phyloP scores from a whole-genome alignment of 1,140 invertebrate genomes.

The Aphelinus certus region DNA sequence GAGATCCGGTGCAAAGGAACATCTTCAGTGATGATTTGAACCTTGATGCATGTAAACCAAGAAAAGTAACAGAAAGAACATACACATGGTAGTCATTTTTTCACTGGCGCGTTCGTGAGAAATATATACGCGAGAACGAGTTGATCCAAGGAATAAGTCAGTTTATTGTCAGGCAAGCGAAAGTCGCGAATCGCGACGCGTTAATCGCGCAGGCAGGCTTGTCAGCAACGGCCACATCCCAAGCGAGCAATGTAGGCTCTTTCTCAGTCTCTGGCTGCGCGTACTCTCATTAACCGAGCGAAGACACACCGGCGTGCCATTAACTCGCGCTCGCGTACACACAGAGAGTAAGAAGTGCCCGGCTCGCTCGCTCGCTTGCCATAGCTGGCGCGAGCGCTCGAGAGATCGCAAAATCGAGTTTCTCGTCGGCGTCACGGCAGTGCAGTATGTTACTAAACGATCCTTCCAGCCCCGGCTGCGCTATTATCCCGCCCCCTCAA shows the following conservation, averaged over 20 bases:
- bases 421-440: conserved; percentile 51
- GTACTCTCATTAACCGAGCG: conserved; percentile 12
- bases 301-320: background rate
- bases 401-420: conserved; percentile 25
- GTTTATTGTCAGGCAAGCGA: too few species aligned
- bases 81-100: too few species aligned
- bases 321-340: conserved; percentile 2
- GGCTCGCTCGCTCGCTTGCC: background rate
- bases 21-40: too few species aligned
- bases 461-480: conserved; percentile 50
- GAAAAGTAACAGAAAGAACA: too few species aligned
- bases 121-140: too few species aligned
- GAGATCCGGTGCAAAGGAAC: too few species aligned
- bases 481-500: conserved; percentile 55
- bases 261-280: background rate
- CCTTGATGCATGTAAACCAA: too few species aligned
- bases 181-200: too few species aligned
- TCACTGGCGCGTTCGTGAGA: too few species aligned
- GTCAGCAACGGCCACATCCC: too few species aligned
- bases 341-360: too few species aligned
- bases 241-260: background rate
- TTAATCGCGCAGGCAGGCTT: too few species aligned
- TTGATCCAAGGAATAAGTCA: background rate
- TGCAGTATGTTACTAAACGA: conserved; percentile 66
- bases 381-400: background rate